Base-by-base conservation (phyloP, 2,797 vertebrate genomes). In the Peromyscus melanophrys region DNA sequence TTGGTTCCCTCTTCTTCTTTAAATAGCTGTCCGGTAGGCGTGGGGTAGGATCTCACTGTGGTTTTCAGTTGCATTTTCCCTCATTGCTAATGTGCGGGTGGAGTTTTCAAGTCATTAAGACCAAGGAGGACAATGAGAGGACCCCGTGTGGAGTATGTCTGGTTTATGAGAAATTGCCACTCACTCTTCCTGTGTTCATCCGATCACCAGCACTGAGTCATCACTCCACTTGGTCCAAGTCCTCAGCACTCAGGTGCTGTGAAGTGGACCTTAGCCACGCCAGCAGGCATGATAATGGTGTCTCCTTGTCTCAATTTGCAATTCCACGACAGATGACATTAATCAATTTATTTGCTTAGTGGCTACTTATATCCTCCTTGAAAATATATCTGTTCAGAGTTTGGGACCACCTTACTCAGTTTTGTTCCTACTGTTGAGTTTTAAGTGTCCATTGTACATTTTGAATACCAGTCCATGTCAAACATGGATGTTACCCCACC, bases 1-100 rank as follows among this genome's bases (percentile, higher is more conserved):
- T 76, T 57, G 37, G 57, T 34, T 46, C 77, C 6, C n/a, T 59
- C 80, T 46, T 49, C 16, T 52, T 80, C 80, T 27, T 46, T 9
- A 37, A 67, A 76, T 29, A 94, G 23, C 23, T 12, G 71, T 81
- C 52, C 73, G 55, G 59, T 4, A 16, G 55, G 2, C 31, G 8
- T 43, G 27, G 40, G 73, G 27, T 52, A 37, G 55, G n/a, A 52
- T 40, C 43, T 31, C 55, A 17, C 34, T 43, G 55, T 75, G 57
- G 27, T 83, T 94, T 89, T 65, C 55, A 34, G 65, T 94, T 94
- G n/a, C 27, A 82, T 65, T 76, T 89, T n/a, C 43, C 57, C 19
- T 65, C 17, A 65, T 89, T 52, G 55, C 8, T 75, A 75, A 82
- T 17, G 6, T 40, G 65, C 37, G 25, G 43, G 27, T 19, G 63